Percentiles rank a stretch among this genome's conserved stretches.
These are phyloP conservation scores for Mamestra brassicae DNA, from an alignment of 2,888 invertebrate genomes.

Conservation along the genomic window DNA sequence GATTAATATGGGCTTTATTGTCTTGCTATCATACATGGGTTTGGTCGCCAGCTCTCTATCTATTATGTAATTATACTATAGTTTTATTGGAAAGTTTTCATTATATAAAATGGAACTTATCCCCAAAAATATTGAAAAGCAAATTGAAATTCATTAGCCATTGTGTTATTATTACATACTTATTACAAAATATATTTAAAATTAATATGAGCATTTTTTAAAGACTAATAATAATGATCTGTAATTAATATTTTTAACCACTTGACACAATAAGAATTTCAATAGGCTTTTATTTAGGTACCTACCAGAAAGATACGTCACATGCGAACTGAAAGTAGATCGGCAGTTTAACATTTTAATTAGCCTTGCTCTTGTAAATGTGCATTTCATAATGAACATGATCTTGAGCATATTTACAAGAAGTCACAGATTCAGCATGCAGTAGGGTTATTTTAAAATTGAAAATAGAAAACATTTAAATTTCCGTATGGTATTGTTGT, in stretches of 20 bases:
- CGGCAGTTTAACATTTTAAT: not conserved
- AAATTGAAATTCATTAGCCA: slow-evolving; percentile 2
- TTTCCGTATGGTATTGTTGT: slow-evolving; percentile 87
- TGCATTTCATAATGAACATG: not conserved
- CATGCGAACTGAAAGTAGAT: slow-evolving; percentile 5
- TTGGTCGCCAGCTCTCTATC: slow-evolving; percentile 6
- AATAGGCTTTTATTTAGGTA: slow-evolving; percentile 34
- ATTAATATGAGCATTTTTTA: slow-evolving; percentile 38
- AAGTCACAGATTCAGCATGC: slow-evolving; percentile 61
- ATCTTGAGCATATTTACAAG: slow-evolving; percentile 26
- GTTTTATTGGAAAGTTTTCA: slow-evolving; percentile 12
- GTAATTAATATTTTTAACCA: slow-evolving; percentile 10
- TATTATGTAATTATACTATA: slow-evolving; percentile 2
- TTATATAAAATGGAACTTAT: not conserved
- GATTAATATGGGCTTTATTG: not conserved
- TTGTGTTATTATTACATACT: slow-evolving; percentile 1
- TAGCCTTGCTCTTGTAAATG: slow-evolving; percentile 14
- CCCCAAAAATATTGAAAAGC: not conserved
- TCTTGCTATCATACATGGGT: not conserved
- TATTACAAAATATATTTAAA: slow-evolving; percentile 24
- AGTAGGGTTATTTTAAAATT: slow-evolving; percentile 75
- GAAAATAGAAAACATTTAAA: slow-evolving; percentile 72
- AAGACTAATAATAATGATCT: slow-evolving; percentile 32
- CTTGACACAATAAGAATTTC: slow-evolving; percentile 35
- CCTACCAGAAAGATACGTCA: slow-evolving; percentile 17